Percentiles rank a stretch among this genome's conserved stretches.
phyloP scores from a whole-genome alignment of 1,140 invertebrate species.

The Leptestheria dahalacensis region DNA sequence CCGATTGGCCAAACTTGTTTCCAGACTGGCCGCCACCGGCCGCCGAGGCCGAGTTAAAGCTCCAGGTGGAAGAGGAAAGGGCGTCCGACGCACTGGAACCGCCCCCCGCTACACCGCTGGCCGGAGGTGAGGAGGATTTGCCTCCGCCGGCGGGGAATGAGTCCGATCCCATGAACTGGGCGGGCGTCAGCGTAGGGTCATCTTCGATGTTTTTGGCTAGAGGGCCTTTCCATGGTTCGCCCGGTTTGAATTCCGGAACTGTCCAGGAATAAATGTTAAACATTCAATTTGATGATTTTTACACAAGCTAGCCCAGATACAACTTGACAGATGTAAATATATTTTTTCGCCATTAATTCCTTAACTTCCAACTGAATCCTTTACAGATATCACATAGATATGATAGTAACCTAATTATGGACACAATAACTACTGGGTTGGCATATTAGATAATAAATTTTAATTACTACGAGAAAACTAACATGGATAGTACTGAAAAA shows the following conservation, averaged over 20 bases:
- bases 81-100: slow-evolving; percentile 40
- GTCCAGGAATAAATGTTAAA: no score
- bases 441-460: no score
- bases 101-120: slow-evolving; percentile 28
- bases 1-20: slow-evolving; percentile 27
- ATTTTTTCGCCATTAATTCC: no score
- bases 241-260: slow-evolving; percentile 93
- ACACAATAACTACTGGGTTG: no score
- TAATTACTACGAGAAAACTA: no score
- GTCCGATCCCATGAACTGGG: slow-evolving; percentile 41
- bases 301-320: no score
- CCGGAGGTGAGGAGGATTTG: slow-evolving; percentile 38
- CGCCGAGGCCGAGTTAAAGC: slow-evolving; percentile 42
- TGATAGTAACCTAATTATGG: no score
- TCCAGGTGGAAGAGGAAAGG: slow-evolving; percentile 72
- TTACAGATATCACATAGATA: no score
- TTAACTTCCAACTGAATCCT: no score
- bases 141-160: slow-evolving; percentile 33
- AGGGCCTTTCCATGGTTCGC: slow-evolving; percentile 91
- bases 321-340: no score
- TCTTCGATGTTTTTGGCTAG: slow-evolving; percentile 92
- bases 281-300: no score
- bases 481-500: no score
- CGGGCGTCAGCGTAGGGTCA: slow-evolving; percentile 91
- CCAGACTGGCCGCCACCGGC: neutral